Evolutionary conservation across 2,113 vertebrate species (phyloP).

Genomic region (Hepsetus odoe): DNA sequence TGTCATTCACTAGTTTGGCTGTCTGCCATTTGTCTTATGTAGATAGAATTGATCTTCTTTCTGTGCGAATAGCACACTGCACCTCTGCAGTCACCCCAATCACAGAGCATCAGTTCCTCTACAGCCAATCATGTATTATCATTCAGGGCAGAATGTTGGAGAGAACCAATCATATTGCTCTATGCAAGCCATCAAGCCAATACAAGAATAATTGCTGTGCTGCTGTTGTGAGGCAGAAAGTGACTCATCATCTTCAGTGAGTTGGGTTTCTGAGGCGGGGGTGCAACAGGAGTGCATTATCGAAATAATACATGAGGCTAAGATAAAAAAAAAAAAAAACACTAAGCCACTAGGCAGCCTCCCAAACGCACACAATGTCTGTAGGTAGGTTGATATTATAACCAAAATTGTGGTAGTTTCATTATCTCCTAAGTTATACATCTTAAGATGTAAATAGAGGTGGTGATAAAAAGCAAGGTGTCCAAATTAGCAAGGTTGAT

Average conservation of each 20-base stretch:
- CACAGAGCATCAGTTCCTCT: conserved; percentile 14
- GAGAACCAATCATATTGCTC: background rate
- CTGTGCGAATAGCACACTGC: conserved; percentile 8
- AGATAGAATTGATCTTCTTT: conserved; percentile 7
- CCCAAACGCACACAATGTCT: background rate
- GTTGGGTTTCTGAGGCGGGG: conserved; percentile 28
- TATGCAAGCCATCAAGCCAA: conserved; percentile 32
- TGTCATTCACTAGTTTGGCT: background rate
- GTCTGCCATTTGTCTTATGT: background rate
- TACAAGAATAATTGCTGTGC: conserved; percentile 30
- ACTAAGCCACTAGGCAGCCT: conserved; percentile 17
- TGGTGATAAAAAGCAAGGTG: background rate
- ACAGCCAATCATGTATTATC: conserved; percentile 24
- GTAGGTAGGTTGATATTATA: background rate
- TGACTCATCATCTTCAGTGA: conserved; percentile 46
- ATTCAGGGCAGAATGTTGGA: conserved; percentile 10
- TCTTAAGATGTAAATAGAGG: background rate
- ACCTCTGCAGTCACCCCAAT: conserved; percentile 13
- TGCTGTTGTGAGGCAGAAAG: conserved; percentile 50
- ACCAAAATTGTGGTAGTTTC: background rate
- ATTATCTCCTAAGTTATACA: conserved; percentile 16
- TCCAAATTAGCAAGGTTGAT: background rate
- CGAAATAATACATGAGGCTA: background rate
- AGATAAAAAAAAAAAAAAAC: background rate
- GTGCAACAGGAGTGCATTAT: conserved; percentile 34